A percentile compares a stretch with the other conserved stretches of the same genome.
Evolutionary conservation across 1,140 invertebrate genomes (phyloP).

Genomic region (Drosophila virilis): DNA sequence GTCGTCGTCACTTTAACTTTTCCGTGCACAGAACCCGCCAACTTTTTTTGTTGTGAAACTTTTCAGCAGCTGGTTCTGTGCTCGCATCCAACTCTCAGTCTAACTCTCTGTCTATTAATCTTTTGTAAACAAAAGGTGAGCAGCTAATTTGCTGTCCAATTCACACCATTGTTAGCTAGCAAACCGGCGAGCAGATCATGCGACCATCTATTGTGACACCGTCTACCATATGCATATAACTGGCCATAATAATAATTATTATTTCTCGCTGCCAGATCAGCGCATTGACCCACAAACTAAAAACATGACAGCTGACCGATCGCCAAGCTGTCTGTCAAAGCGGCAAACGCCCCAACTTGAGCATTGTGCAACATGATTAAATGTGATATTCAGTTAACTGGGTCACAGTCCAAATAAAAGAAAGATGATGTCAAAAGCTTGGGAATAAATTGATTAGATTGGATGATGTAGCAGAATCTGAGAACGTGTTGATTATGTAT

Average conservation of each 20-base stretch:
- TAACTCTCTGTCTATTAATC: slow-evolving; percentile 22
- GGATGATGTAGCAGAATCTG: not conserved
- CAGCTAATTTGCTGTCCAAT: slow-evolving; percentile 36
- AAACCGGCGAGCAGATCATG: slow-evolving; percentile 5
- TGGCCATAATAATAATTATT: slow-evolving; percentile 6
- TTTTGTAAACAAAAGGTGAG: slow-evolving; percentile 45
- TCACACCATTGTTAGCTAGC: slow-evolving; percentile 47
- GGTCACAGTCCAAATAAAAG: slow-evolving; percentile 29
- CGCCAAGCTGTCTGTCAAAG: slow-evolving; percentile 11
- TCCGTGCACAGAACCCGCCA: slow-evolving; percentile 29
- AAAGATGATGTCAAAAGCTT: slow-evolving; percentile 8
- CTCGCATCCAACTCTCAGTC: not conserved
- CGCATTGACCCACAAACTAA: slow-evolving; percentile 40
- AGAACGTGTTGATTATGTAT: not conserved
- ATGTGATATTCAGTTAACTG: slow-evolving; percentile 26
- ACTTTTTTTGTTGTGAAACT: slow-evolving; percentile 16
- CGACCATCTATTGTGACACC: slow-evolving; percentile 26
- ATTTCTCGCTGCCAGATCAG: not conserved
- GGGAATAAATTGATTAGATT: not conserved
- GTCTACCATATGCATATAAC: slow-evolving; percentile 3
- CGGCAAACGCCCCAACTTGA: not conserved
- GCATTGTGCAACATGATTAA: slow-evolving; percentile 45
- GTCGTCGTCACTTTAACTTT: slow-evolving; percentile 28
- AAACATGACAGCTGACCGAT: slow-evolving; percentile 17
- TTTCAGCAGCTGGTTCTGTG: slow-evolving; percentile 8